Evolutionary conservation across 2,888 invertebrate species (phyloP).

Genomic region (Dione vanillae): DNA sequence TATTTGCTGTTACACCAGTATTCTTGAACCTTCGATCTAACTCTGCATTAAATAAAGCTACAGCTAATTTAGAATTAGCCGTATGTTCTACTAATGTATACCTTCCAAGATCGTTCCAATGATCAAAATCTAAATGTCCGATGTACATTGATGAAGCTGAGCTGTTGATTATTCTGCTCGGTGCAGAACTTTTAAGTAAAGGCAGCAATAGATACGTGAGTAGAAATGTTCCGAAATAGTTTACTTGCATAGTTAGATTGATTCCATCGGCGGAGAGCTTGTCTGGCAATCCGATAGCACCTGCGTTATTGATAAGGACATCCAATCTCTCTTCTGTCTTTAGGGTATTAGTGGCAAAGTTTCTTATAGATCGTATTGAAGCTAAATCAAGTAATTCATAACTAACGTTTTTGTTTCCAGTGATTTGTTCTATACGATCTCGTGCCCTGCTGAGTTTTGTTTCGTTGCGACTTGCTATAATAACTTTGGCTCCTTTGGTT

Average conservation of each 20-base stretch:
- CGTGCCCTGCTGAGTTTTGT: constrained; percentile 68
- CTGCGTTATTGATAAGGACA: constrained; percentile 85
- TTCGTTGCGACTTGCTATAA: constrained; percentile 81
- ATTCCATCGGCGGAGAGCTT: constrained; percentile 86
- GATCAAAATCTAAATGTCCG: constrained; percentile 70
- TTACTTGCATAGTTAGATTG: constrained; percentile 87
- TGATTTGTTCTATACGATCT: constrained; percentile 60
- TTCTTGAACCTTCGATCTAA: constrained; percentile 81
- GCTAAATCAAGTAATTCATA: constrained; percentile 71
- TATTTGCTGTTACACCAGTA: constrained; percentile 86
- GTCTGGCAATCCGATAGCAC: constrained; percentile 72
- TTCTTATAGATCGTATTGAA: constrained; percentile 77
- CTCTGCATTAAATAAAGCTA: constrained; percentile 85
- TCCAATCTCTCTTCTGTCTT: constrained; percentile 71
- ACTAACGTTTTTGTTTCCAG: constrained; percentile 63
- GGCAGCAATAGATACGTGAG: constrained; percentile 87
- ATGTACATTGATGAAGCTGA: constrained; percentile 84
- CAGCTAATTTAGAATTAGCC: constrained; percentile 85
- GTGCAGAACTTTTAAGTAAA: constrained; percentile 79
- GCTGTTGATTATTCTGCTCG: constrained; percentile 86
- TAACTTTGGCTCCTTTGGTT: constrained; percentile 74
- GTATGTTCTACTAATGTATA: constrained; percentile 59
- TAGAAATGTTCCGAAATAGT: constrained; percentile 89
- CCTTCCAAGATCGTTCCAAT: constrained; percentile 67
- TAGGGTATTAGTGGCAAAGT: constrained; percentile 79